Conservation (phyloP, 35 echinoderm and acorn worm species). For the Hemicentrotus pulcherrimus region DNA sequence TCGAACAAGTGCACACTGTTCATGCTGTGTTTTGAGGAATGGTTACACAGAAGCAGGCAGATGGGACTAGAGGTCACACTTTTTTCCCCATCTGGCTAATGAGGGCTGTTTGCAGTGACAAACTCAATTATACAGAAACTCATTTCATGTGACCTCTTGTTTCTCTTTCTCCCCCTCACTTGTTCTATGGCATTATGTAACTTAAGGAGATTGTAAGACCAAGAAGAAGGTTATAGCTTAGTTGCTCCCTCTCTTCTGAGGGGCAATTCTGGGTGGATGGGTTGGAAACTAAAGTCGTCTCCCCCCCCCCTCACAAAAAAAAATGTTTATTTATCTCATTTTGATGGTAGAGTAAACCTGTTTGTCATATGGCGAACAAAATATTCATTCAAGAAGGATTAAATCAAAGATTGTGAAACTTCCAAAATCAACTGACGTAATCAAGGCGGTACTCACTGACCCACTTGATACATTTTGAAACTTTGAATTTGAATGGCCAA, state of each 20-base stretch:
- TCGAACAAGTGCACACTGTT: neutral
- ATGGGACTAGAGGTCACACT: neutral
- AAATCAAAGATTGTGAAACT: too few species aligned
- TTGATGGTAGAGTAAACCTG: too few species aligned
- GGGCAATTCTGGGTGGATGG: neutral
- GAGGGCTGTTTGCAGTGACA: neutral
- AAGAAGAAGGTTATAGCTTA: neutral
- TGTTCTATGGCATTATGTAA: neutral
- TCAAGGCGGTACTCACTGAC: too few species aligned
- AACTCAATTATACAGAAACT: neutral
- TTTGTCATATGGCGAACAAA: too few species aligned
- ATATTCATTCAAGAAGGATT: too few species aligned
- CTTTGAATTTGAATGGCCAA: too few species aligned
- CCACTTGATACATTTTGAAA: too few species aligned
- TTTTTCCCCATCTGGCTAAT: neutral
- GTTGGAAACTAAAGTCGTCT: neutral
- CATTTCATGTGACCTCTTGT: neutral
- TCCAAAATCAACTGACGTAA: too few species aligned
- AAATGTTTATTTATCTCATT: too few species aligned
- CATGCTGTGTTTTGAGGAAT: neutral
- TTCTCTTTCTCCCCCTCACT: neutral
- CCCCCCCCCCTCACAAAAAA: neutral
- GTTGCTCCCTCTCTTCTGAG: too few species aligned
- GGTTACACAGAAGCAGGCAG: neutral
- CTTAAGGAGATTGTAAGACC: neutral